Base-by-base conservation (phyloP, 2,113 vertebrate genomes). In the Neolamprologus toae region DNA sequence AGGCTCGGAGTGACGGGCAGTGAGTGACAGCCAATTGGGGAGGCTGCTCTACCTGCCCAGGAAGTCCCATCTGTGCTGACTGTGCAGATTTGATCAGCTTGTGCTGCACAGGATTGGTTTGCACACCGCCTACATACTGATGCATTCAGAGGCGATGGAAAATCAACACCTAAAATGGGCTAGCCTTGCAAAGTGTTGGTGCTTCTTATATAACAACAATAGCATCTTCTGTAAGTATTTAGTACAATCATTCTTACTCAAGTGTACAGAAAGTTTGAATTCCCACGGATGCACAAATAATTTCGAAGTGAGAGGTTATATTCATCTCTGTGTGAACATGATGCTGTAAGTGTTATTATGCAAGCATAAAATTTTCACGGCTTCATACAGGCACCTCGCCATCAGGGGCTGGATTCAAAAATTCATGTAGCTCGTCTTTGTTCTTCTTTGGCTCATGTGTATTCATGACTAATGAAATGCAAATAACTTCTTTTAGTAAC, bases 1-100 rank as follows among this genome's bases (percentile, higher is more conserved):
- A 4, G 55, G 68, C 63, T 93, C 61, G 6, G 82, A 28, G 81
- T 90, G 93, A 94, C 51, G 92, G 93, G 66, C 86, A 7, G 73
- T 93, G 90, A 96, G 88, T 95, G 94, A 90, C 93, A 94, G 88
- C 90, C 93, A 94, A 95, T 96, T 92, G 92, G 92, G 88, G 86
- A 89, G 76, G 89, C 90, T 68, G 47, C 87, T 91, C 86, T 54
- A 87, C 89, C 80, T 49, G 83, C 93, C 86, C 87, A 91, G 90
- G 91, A 93, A 88, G 86, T 90, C 94, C 92, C 87, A 89, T 87
- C 82, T 80, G 90, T 81, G 94, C 94, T 94, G 93, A 95, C 87
- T 86, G 86, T 10, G 89, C 85, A 93, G 73, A 89, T 93, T 94
- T 28, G 85, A 89, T 85, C 31, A 21, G 84, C 84, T 88, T 89